phyloP scores from a whole-genome alignment of 1,140 invertebrate species.

The Drosophila baimaii region DNA sequence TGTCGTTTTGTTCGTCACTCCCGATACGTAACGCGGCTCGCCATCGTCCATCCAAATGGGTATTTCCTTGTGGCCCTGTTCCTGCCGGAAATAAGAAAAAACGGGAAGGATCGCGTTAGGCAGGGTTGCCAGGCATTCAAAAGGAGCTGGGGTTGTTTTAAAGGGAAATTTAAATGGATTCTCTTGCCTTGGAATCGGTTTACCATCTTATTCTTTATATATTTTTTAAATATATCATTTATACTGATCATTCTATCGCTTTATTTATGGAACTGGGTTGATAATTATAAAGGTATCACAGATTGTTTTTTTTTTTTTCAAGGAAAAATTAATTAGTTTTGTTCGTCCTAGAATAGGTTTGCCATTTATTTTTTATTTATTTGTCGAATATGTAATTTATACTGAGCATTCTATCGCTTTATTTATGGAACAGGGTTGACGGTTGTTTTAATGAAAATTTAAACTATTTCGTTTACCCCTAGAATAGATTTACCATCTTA shows the following conservation, averaged over 20 bases:
- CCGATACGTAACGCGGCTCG: constrained; percentile 81
- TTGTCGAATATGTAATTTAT: not conserved
- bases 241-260: not conserved
- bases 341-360: not conserved
- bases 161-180: not conserved
- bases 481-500: not conserved
- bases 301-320: no score
- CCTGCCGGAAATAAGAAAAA: constrained; percentile 30
- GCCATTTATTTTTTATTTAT: not conserved
- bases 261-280: not conserved
- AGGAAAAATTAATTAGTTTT: no score
- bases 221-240: not conserved
- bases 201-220: not conserved
- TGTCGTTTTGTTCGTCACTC: constrained; percentile 81
- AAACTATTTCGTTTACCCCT: no score
- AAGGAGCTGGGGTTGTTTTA: no score
- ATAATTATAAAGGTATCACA: not conserved
- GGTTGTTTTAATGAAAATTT: no score
- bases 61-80: constrained; percentile 79
- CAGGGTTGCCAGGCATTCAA: not conserved
- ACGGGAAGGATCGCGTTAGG: not conserved
- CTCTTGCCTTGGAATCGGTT: no score
- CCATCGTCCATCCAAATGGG: constrained; percentile 80
- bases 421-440: not conserved
- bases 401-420: not conserved